Percentiles rank a stretch among this genome's conserved stretches.
These are phyloP conservation scores for Ectropis crepuscularia DNA, from an alignment of 2,888 invertebrate species.

Conservation along the genomic window DNA sequence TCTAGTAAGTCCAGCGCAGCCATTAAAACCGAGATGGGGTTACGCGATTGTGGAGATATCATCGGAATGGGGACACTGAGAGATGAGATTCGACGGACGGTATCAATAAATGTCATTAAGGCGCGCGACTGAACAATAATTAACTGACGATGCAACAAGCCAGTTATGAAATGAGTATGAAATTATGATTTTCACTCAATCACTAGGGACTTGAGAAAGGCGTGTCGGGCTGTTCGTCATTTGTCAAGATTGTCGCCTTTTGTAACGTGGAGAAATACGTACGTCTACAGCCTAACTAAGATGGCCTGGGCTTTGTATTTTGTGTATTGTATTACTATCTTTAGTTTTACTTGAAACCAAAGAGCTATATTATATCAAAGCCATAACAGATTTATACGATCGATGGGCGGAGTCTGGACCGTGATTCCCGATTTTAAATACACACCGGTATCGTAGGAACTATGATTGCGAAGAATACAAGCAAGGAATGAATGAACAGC, in stretches of 20 bases:
- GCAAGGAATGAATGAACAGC: too few relatives aligned
- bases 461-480: too few relatives aligned
- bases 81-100: conserved; percentile 31
- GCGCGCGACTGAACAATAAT: conserved; percentile 43
- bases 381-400: too few relatives aligned
- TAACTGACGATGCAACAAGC: conserved; percentile 41
- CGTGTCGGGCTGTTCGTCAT: conserved; percentile 30
- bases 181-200: conserved; percentile 40
- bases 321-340: too few relatives aligned
- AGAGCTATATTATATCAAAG: too few relatives aligned
- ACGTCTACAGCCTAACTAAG: too few relatives aligned
- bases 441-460: too few relatives aligned
- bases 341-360: too few relatives aligned
- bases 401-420: too few relatives aligned
- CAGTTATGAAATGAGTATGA: conserved; percentile 48
- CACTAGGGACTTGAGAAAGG: conserved; percentile 28
- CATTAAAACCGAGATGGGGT: conserved; percentile 27
- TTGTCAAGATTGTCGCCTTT: conserved; percentile 1
- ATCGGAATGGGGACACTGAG: conserved; percentile 37
- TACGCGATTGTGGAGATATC: conserved; percentile 37
- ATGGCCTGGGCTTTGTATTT: too few relatives aligned
- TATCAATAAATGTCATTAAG: conserved; percentile 40
- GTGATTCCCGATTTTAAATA: too few relatives aligned
- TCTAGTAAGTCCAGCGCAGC: conserved; percentile 32
- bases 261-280: too few relatives aligned